Conservation (phyloP, 2,888 invertebrate genomes). For the Eupithecia abbreviata region DNA sequence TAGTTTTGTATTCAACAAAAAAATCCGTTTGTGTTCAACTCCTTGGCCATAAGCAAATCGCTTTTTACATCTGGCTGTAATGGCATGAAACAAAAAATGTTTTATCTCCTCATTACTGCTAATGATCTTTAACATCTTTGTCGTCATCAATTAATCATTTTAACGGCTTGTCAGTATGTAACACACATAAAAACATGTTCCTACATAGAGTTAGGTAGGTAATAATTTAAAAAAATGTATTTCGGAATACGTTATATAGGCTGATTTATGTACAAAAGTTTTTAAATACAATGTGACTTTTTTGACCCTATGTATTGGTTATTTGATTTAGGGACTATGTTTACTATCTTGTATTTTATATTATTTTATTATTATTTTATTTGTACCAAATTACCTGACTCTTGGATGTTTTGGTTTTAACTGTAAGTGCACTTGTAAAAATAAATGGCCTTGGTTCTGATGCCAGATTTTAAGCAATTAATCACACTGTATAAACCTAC, state of each 20-base stretch:
- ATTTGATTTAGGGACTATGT: too few relatives aligned
- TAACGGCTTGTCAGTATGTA: neutral
- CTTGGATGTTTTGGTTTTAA: too few relatives aligned
- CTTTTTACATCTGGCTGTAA: slow-evolving; percentile 1
- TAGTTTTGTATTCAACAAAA: too few relatives aligned
- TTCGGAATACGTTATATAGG: neutral
- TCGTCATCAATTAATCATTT: slow-evolving; percentile 11
- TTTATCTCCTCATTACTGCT: neutral
- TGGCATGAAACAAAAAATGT: neutral
- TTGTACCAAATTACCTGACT: too few relatives aligned
- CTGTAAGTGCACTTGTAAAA: too few relatives aligned
- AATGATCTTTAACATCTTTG: neutral
- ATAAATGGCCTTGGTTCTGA: neutral
- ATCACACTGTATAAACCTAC: too few relatives aligned
- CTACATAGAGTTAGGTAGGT: neutral
- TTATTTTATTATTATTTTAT: too few relatives aligned
- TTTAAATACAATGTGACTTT: too few relatives aligned
- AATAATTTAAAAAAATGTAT: neutral
- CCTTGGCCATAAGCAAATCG: neutral
- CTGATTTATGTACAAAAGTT: too few relatives aligned
- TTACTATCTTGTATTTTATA: too few relatives aligned
- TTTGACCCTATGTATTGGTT: too few relatives aligned
- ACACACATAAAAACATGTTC: neutral
- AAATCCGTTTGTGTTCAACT: too few relatives aligned
- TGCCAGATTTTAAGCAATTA: neutral